phyloP scores from a whole-genome alignment of 2,113 vertebrate species.

The Cryptomyrus ogoouensis region DNA sequence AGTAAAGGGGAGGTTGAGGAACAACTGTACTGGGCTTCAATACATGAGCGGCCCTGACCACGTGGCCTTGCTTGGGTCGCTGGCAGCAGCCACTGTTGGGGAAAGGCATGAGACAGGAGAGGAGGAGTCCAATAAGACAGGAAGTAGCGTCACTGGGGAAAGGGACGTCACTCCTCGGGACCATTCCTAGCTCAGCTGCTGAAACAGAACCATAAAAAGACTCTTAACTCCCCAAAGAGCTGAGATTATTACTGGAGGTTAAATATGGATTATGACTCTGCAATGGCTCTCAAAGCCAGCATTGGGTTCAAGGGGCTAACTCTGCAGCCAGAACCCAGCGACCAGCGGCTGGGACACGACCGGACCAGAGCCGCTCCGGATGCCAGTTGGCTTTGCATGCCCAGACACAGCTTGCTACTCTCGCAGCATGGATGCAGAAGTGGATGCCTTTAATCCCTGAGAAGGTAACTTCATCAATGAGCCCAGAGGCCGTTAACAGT shows the following conservation, averaged over 20 bases:
- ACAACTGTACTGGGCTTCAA: not conserved
- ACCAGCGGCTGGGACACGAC: not conserved
- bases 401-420: not conserved
- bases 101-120: not conserved
- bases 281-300: not conserved
- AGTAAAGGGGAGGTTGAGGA: not conserved
- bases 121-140: not conserved
- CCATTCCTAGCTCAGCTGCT: not conserved
- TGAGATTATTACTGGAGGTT: not conserved
- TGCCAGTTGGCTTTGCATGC: not conserved
- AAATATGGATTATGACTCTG: not conserved
- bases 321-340: not conserved
- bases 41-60: not conserved
- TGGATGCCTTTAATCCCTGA: not conserved
- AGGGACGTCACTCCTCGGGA: not conserved
- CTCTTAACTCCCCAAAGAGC: not conserved
- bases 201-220: not conserved
- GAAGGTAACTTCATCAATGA: not conserved
- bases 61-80: too few relatives aligned
- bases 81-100: not conserved
- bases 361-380: not conserved
- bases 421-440: too few relatives aligned
- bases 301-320: not conserved
- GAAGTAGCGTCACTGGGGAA: not conserved
- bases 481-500: not conserved